Evolutionary conservation across 2,797 vertebrate species (phyloP), one percentile per base, ranked within the genome.

Genomic region (Scarus forsteni): DNA sequence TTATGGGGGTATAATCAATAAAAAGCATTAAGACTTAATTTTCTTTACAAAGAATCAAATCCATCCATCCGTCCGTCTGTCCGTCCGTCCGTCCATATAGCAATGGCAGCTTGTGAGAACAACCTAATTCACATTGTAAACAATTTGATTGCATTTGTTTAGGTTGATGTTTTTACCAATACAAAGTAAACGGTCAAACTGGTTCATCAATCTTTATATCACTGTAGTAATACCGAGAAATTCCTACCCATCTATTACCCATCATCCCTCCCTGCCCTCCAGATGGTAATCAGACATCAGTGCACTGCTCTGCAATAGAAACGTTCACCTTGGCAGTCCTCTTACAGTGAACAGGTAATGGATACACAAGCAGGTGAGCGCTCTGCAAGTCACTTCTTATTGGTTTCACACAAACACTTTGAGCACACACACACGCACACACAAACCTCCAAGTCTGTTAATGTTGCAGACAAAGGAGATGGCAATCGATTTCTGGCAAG

Each of bases 381-480:
- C 73, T 75, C 69, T 77, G 70, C 50, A 36, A 86, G 77, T 82
- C 81, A 77, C 56, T 87, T 75, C 79, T 79, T 89, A 85, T 78
- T 81, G 81, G 59, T 70, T 84, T 85, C 84, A 81, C 75, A 72
- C 53, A 60, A 14, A 3, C 70, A 70, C 13, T 38, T 15, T 46
- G 42, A 70, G 7, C 34, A 53, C 62, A 71, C 63, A 75, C 62
- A 61, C 62, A 60, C 50, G 67, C 61, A 61, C 66, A 71, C 79
- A 77, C 79, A 82, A 57, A 79, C 66, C 66, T 77, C 75, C 49
- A 46, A 80, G 81, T 88, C 81, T 84, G 81, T 89, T 89, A 89
- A 92, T 86, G 87, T 72, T 85, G 81, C 85, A 90, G 87, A 92
- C 83, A 90, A 89, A 88, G 68, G 81, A 85, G 87, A 81, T 73